These are phyloP conservation scores for Tauraco erythrolophus DNA, from an alignment of 2,113 vertebrate genomes.

Conservation along the genomic window DNA sequence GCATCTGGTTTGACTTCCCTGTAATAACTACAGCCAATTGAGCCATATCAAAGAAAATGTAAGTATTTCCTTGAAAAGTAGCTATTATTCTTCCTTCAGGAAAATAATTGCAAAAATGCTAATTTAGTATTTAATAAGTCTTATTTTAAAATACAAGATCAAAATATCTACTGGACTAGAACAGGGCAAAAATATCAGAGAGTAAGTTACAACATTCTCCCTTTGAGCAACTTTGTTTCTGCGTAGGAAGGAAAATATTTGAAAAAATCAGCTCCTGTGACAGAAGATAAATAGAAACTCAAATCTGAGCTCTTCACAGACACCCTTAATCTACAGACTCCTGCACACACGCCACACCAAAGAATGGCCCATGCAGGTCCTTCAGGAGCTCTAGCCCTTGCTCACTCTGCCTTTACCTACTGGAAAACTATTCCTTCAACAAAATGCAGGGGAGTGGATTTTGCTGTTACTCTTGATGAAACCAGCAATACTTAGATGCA, in stretches of 20 bases:
- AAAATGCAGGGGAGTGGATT: not conserved
- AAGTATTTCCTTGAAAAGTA: constrained; percentile 27
- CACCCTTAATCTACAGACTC: not conserved
- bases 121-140: not conserved
- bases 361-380: not conserved
- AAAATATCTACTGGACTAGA: not conserved
- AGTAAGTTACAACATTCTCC: not conserved
- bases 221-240: not conserved
- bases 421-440: not conserved
- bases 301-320: not conserved
- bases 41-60: constrained; percentile 25
- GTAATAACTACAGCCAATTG: constrained; percentile 24
- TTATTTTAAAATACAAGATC: not conserved
- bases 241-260: not conserved
- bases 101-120: constrained; percentile 22
- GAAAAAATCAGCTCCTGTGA: not conserved
- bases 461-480: not conserved
- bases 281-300: not conserved
- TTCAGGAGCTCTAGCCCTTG: not conserved
- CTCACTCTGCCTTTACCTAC: not conserved
- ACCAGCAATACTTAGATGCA: not conserved
- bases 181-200: not conserved
- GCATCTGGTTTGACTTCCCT: constrained; percentile 56
- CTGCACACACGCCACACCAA: not conserved
- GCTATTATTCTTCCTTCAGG: not conserved